Evolutionary conservation across 1,140 invertebrate species (phyloP).

Genomic region (Hylyphantes graminicola): DNA sequence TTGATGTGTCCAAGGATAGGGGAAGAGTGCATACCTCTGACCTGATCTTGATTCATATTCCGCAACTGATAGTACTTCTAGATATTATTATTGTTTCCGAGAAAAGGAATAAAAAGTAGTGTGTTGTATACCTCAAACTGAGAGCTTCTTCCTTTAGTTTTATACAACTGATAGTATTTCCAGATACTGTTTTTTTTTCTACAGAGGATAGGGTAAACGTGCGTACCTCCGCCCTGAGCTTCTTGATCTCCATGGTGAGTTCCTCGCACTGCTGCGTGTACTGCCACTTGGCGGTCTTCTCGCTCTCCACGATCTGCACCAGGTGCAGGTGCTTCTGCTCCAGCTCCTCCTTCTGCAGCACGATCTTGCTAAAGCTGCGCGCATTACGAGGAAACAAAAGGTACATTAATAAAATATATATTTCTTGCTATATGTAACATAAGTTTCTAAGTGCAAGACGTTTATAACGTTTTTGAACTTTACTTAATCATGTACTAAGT

Average conservation of each 20-base stretch:
- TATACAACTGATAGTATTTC: conserved; percentile 1
- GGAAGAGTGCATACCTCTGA: too few relatives aligned
- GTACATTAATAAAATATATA: conserved; percentile 30
- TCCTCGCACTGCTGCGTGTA: conserved; percentile 94
- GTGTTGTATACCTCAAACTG: too few relatives aligned
- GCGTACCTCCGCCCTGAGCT: conserved; percentile 85
- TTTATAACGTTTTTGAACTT: too few relatives aligned
- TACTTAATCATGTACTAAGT: too few relatives aligned
- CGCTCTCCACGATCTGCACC: conserved; percentile 91
- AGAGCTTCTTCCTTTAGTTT: not conserved
- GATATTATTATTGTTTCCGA: too few relatives aligned
- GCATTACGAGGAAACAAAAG: conserved; percentile 62
- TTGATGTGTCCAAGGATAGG: too few relatives aligned
- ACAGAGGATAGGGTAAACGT: conserved; percentile 32
- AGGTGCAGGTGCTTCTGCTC: conserved; percentile 94
- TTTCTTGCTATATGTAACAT: not conserved
- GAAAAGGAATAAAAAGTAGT: too few relatives aligned
- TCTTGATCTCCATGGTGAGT: conserved; percentile 87
- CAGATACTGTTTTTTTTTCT: not conserved
- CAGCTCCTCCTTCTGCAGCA: conserved; percentile 90
- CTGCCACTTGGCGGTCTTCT: conserved; percentile 92
- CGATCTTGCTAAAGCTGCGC: conserved; percentile 88
- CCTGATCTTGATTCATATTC: too few relatives aligned
- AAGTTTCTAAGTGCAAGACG: too few relatives aligned
- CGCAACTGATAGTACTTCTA: too few relatives aligned